A percentile compares a stretch with the other conserved stretches of the same genome.
Conservation (phyloP, 2,113 vertebrate species). For the Bambusicola thoracicus region DNA sequence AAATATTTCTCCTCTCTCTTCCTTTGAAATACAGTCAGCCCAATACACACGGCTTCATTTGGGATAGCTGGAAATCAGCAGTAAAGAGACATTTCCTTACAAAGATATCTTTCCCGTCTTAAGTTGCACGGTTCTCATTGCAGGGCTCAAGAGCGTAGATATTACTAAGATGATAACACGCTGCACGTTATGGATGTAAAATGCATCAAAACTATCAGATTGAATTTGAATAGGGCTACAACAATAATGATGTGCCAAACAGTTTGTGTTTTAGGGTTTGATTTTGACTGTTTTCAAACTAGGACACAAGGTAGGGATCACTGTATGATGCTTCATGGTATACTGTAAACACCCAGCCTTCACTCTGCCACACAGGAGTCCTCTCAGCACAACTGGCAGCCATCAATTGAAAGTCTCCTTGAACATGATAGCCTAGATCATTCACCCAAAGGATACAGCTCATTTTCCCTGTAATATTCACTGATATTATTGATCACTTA, state of each 20-base stretch:
- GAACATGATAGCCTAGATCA: neutral
- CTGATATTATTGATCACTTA: neutral
- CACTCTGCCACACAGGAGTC: neutral
- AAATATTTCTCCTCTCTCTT: neutral
- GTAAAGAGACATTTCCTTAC: neutral
- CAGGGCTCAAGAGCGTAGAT: neutral
- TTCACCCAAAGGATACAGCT: neutral
- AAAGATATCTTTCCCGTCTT: neutral
- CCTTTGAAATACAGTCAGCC: neutral
- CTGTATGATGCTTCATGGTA: neutral
- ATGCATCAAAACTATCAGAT: neutral
- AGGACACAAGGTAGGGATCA: neutral
- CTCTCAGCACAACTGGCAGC: accelerated
- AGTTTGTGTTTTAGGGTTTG: neutral
- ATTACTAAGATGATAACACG: neutral
- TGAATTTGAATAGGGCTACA: neutral
- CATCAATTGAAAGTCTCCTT: neutral
- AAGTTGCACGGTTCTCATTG: neutral
- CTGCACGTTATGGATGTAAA: neutral
- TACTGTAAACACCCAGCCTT: neutral
- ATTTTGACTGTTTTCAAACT: neutral
- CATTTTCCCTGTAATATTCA: neutral
- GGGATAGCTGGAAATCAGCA: neutral
- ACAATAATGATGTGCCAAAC: neutral
- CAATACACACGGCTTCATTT: neutral